Evolutionary conservation across 2,113 vertebrate species (phyloP).

Genomic region (Dicaeum eximium): DNA sequence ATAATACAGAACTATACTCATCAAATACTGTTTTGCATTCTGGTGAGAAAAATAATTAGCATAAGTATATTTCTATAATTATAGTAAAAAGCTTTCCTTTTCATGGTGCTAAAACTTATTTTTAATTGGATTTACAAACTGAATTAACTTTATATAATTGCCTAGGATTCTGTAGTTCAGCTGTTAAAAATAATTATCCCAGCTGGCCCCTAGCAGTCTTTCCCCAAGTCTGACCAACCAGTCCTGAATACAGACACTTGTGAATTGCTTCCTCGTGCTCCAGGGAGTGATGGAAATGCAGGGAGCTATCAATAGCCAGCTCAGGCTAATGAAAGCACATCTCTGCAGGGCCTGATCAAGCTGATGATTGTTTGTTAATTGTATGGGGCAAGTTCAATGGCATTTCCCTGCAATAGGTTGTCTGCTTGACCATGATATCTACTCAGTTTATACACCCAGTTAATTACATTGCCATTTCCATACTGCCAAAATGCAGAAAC

Average conservation of each 20-base stretch:
- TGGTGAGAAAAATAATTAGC: neutral
- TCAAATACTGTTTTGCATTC: neutral
- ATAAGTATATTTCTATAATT: neutral
- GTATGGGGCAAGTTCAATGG: slow-evolving; percentile 24
- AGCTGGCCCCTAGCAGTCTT: neutral
- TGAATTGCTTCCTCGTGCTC: neutral
- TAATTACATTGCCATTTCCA: neutral
- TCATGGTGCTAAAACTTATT: neutral
- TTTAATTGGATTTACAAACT: slow-evolving; percentile 16
- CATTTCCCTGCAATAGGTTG: neutral
- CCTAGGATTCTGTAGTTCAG: neutral
- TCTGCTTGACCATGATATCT: slow-evolving; percentile 34
- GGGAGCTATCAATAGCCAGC: slow-evolving; percentile 26
- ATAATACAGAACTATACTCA: neutral
- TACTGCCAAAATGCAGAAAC: neutral
- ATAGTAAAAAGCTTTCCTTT: neutral
- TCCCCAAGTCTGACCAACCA: neutral
- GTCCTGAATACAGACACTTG: neutral
- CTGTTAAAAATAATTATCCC: slow-evolving; percentile 37
- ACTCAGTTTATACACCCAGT: neutral
- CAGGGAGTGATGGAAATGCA: neutral
- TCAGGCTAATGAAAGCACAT: slow-evolving; percentile 22
- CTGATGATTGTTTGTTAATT: slow-evolving; percentile 29
- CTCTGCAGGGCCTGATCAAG: slow-evolving; percentile 23
- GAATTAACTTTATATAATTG: slow-evolving; percentile 24